Evolutionary conservation across 2,113 vertebrate genomes (phyloP).

Genomic region (Eurypyga helias): DNA sequence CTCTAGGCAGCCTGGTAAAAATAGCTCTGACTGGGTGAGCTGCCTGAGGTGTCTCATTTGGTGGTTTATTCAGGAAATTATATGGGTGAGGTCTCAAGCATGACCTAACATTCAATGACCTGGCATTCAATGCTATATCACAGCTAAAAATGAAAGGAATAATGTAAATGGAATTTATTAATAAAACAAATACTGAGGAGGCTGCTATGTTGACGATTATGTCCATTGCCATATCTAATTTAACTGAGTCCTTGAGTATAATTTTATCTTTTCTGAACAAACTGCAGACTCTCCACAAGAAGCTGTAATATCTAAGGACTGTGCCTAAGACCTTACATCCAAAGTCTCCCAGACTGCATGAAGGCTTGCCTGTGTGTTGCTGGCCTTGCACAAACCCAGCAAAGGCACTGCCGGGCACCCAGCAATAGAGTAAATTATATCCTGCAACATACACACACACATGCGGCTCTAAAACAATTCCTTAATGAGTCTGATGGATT

Average conservation of each 20-base stretch:
- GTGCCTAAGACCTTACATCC: neutral
- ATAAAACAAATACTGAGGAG: neutral
- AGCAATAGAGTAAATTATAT: neutral
- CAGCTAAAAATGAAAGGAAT: neutral
- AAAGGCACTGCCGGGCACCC: neutral
- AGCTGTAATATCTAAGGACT: neutral
- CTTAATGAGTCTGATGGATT: neutral
- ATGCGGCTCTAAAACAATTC: neutral
- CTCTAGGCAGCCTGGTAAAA: neutral
- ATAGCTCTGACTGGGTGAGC: neutral
- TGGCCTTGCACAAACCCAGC: accelerated
- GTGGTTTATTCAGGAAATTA: neutral
- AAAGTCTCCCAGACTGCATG: neutral
- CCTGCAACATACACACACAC: too few species aligned
- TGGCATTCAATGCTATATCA: neutral
- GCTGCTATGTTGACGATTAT: neutral
- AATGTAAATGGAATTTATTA: neutral
- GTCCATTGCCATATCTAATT: neutral
- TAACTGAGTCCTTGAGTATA: neutral
- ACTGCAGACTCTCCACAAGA: neutral
- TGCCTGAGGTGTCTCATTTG: neutral
- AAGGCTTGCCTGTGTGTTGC: neutral
- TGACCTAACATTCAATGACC: neutral
- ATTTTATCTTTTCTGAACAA: neutral
- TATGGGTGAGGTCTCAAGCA: neutral